A percentile compares a stretch with the other conserved stretches of the same genome.
phyloP scores from a whole-genome alignment of 2,797 vertebrate genomes.

The Loriculus beryllinus region DNA sequence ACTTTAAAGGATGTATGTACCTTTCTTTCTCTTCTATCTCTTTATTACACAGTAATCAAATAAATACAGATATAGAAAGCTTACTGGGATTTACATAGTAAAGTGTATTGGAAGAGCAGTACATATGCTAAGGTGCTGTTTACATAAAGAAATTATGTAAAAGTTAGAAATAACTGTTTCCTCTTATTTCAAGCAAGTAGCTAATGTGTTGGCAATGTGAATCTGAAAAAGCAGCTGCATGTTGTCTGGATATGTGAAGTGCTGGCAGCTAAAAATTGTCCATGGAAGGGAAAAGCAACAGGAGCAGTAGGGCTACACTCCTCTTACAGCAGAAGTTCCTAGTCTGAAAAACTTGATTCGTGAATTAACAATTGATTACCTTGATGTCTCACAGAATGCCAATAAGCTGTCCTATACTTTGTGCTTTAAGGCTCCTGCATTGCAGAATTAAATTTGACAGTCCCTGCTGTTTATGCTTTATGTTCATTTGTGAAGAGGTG shows the following conservation, averaged over 20 bases:
- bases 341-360: not conserved
- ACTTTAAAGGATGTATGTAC: slow-evolving; percentile 93
- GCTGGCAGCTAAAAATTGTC: not conserved
- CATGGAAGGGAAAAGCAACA: not conserved
- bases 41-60: not conserved
- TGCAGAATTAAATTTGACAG: not conserved
- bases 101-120: not conserved
- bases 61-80: not conserved
- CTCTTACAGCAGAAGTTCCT: not conserved
- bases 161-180: not conserved
- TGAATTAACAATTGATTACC: not conserved
- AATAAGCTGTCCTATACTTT: not conserved
- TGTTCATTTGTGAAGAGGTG: not conserved
- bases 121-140: accelerated
- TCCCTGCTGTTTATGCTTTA: not conserved
- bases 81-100: not conserved
- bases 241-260: not conserved
- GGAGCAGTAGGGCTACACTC: not conserved
- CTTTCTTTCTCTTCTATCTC: not conserved
- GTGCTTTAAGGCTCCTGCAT: not conserved
- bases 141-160: not conserved
- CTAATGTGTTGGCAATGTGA: not conserved
- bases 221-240: not conserved
- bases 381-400: not conserved
- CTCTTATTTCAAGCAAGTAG: not conserved